These are phyloP conservation scores for Syrphus vitripennis DNA, from an alignment of 2,888 invertebrate genomes.

Conservation along the genomic window DNA sequence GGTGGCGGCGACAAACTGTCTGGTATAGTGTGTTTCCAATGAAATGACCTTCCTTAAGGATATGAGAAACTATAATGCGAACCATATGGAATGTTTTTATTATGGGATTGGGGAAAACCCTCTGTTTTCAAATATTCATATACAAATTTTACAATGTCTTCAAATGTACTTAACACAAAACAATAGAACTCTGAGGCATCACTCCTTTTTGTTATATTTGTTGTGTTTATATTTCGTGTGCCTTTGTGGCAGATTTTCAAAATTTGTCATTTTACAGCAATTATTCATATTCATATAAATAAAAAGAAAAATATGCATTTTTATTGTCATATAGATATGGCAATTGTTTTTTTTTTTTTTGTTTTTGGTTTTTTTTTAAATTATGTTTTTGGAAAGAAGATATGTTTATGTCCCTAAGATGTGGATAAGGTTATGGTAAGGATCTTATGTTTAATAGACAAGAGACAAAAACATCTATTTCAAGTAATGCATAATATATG, in stretches of 20 bases:
- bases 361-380: background rate
- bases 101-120: constrained; percentile 44
- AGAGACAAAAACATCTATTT: too few relatives aligned
- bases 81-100: constrained; percentile 41
- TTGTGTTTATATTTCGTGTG: background rate
- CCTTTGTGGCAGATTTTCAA: constrained; percentile 35
- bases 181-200: constrained; percentile 31
- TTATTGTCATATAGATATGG: constrained; percentile 18
- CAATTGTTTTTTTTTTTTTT: constrained; percentile 24
- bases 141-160: constrained; percentile 53
- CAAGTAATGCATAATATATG: too few relatives aligned
- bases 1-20: constrained; percentile 55
- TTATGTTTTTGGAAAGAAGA: background rate
- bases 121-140: constrained; percentile 14
- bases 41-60: constrained; percentile 17
- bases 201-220: constrained; percentile 56
- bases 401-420: background rate
- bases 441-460: background rate
- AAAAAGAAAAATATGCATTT: constrained; percentile 42
- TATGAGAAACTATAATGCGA: constrained; percentile 45
- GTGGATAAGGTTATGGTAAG: background rate
- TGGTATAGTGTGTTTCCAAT: background rate
- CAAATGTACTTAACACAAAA: constrained; percentile 48
- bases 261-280: constrained; percentile 64
- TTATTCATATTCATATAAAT: constrained; percentile 45